phyloP scores from a whole-genome alignment of 1,140 invertebrate genomes.

The Amyelois transitella region DNA sequence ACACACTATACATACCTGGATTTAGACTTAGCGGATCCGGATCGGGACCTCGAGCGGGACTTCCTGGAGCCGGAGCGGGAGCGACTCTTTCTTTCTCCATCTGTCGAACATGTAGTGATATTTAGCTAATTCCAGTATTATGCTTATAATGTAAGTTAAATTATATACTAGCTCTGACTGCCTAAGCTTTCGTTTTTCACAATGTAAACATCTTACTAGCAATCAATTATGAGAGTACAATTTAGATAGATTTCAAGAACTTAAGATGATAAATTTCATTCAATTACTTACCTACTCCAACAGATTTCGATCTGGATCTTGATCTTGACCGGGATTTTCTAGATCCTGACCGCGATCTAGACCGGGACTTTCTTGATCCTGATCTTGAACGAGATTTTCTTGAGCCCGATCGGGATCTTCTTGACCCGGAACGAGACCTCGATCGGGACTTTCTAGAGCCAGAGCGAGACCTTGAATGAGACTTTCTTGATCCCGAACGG shows the following conservation, averaged over 20 bases:
- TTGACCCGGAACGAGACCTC: slow-evolving; percentile 7
- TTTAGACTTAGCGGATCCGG: slow-evolving; percentile 31
- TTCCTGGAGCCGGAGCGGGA: not conserved
- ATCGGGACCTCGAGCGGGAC: slow-evolving; percentile 4
- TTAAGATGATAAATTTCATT: too few relatives aligned
- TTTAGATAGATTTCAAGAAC: too few relatives aligned
- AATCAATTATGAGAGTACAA: too few relatives aligned
- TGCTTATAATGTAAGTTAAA: too few relatives aligned
- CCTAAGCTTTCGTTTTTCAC: too few relatives aligned
- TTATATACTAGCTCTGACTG: too few relatives aligned
- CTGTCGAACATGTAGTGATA: too few relatives aligned
- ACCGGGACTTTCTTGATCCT: not conserved
- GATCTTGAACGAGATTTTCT: not conserved
- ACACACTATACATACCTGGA: not conserved
- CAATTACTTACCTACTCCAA: not conserved
- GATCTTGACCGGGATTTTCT: slow-evolving; percentile 2
- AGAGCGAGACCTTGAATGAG: slow-evolving; percentile 3
- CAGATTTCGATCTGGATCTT: not conserved
- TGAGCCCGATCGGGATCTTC: not conserved
- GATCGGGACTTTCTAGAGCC: slow-evolving; percentile 1
- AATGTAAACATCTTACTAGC: too few relatives aligned
- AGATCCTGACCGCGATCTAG: slow-evolving; percentile 2
- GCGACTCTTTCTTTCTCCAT: slow-evolving; percentile 15
- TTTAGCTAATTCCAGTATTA: not conserved
- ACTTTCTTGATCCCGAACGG: too few relatives aligned